Evolutionary conservation across 2,113 vertebrate genomes (phyloP), one percentile per base, ranked within the genome.

Genomic region (Regulus satrapa): DNA sequence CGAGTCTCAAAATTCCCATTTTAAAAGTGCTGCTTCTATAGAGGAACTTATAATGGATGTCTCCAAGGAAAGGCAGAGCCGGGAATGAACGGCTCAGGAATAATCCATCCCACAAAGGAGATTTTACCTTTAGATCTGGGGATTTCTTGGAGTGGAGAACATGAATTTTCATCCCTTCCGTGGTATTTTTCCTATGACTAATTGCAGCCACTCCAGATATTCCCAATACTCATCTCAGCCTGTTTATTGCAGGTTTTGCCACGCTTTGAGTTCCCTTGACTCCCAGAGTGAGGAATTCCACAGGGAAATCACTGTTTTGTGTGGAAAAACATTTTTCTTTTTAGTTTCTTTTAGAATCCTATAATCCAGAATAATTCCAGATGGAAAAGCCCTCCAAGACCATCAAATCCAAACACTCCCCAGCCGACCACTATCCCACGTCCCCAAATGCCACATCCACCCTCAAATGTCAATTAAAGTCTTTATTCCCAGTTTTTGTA

Each of bases 291-390:
- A 12, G 8, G 32, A 66, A 34, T 92, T 81, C 77, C 41, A 16
- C 1, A 1, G 63, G 73, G 59, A 89, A 84, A 76, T 76, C 36
- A 13, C 26, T 26, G 28, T 0, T 75, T 56, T 48, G 26, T 24
- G 18, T 31, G 6, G 16, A 46, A 80, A 92, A 76, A 23, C 5
- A 8, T 16, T 41, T 72, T 11, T 34, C 8, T 64, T 48, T 55
- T 18, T 3, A 1, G n/a, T 72, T 78, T 62, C 5, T 71, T 66
- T 38, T 3, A 6, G 17, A 34, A 48, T 56, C 19, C 12, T 3
- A n/a, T n/a, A 64, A 66, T 48, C 15, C 19, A 10, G 46, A 32
- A 32, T 26, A 25, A 54, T 54, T 63, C 18, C 0, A 0, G 14
- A 9, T 59, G 45, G 52, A 59, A 67, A 59, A 67, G 0, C 11